Evolutionary conservation across 2,797 vertebrate genomes (phyloP).

Genomic region (Pelochelys cantorii): DNA sequence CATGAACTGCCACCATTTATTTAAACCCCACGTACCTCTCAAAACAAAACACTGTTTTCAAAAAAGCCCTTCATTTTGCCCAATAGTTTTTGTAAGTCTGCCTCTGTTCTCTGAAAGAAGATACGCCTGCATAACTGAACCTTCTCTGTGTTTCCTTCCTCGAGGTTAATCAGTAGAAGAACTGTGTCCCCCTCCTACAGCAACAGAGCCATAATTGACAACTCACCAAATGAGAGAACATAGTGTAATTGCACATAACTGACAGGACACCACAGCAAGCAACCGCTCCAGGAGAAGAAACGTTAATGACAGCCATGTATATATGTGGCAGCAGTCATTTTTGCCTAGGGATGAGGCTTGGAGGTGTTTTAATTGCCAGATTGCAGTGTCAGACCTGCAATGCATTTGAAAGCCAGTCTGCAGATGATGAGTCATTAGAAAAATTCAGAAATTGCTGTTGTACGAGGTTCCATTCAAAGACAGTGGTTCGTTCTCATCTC

Average conservation of each 20-base stretch:
- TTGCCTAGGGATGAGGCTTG: constrained; percentile 11
- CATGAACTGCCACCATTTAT: not conserved
- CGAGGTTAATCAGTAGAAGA: not conserved
- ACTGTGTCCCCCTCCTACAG: not conserved
- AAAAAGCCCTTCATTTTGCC: not conserved
- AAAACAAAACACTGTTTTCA: fast-evolving
- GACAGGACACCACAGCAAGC: constrained; percentile 21
- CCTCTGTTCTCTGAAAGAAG: not conserved
- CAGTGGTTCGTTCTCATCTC: not conserved
- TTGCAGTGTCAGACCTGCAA: not conserved
- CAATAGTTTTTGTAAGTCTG: not conserved
- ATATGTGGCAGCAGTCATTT: not conserved
- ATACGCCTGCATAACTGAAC: not conserved
- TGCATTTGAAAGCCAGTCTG: constrained; percentile 26
- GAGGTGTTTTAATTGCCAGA: constrained; percentile 41
- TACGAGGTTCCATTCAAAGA: not conserved
- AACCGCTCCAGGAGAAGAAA: constrained; percentile 19
- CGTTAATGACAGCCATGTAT: not conserved
- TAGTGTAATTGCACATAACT: constrained; percentile 48
- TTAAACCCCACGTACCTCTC: not conserved
- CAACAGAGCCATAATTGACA: not conserved
- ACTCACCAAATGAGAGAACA: constrained; percentile 4
- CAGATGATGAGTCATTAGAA: not conserved
- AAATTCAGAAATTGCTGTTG: constrained; percentile 47
- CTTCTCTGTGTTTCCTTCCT: not conserved